Conservation (phyloP, 2,888 invertebrate genomes). For the Lochmaea crataegi region DNA sequence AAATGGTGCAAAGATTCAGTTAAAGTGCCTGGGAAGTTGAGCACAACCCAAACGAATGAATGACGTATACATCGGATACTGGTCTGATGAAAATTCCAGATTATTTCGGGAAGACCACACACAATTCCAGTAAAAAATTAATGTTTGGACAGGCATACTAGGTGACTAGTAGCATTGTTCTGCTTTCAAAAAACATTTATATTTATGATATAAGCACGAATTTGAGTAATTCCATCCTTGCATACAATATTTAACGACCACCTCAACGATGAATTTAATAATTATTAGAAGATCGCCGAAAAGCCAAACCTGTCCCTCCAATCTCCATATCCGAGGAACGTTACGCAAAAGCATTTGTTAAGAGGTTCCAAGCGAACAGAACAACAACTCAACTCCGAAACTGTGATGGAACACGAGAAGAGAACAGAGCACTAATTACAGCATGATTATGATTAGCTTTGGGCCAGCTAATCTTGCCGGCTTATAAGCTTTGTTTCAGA, state of each 20-base stretch:
- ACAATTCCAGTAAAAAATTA: too few species aligned
- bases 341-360: constrained; percentile 21
- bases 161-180: too few species aligned
- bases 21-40: too few species aligned
- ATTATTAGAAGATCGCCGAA: constrained; percentile 9
- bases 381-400: constrained; percentile 33
- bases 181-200: too few species aligned
- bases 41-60: too few species aligned
- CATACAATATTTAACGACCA: constrained; percentile 11
- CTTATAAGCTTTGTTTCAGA: constrained; percentile 63
- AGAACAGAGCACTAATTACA: constrained; percentile 61
- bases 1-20: too few species aligned
- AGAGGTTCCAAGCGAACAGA: constrained; percentile 18
- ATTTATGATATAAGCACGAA: too few species aligned
- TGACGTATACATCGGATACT: too few species aligned
- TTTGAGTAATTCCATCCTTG: not conserved
- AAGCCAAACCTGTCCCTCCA: constrained; percentile 25
- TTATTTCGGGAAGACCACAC: too few species aligned
- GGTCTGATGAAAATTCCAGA: too few species aligned
- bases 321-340: constrained; percentile 13
- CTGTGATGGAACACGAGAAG: constrained; percentile 31
- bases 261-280: not conserved
- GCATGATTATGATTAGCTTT: constrained; percentile 66
- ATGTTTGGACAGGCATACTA: too few species aligned
- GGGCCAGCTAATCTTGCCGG: constrained; percentile 63